These are phyloP conservation scores for Oryctolagus cuniculus DNA, from an alignment of 2,113 vertebrate species.

Conservation along the genomic window mOryCun1.1 NC_091433.1:110565001-110565500, in stretches of 20 bases:
- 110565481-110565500: not conserved
- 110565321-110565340: not conserved
- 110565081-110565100: not conserved
- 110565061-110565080: constrained; percentile 42
- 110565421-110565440: not conserved
- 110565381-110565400: not conserved
- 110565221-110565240: not conserved
- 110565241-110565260: not conserved
- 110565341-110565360: not conserved
- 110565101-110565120: not conserved
- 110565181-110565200: not conserved
- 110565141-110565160: not conserved
- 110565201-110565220: not conserved
- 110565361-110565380: not conserved
- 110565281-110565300: not conserved
- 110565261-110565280: constrained; percentile 1
- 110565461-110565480: not conserved
- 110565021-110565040: constrained; percentile 90
- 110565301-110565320: not conserved
- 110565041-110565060: constrained; percentile 92
- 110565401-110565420: not conserved
- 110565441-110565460: not conserved
- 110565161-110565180: not conserved
- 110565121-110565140: not conserved
- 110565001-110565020: constrained; percentile 91